Evolutionary conservation across 1,140 invertebrate species (phyloP), one percentile per base, ranked within the genome.

Genomic region (Hyles euphorbiae): DNA sequence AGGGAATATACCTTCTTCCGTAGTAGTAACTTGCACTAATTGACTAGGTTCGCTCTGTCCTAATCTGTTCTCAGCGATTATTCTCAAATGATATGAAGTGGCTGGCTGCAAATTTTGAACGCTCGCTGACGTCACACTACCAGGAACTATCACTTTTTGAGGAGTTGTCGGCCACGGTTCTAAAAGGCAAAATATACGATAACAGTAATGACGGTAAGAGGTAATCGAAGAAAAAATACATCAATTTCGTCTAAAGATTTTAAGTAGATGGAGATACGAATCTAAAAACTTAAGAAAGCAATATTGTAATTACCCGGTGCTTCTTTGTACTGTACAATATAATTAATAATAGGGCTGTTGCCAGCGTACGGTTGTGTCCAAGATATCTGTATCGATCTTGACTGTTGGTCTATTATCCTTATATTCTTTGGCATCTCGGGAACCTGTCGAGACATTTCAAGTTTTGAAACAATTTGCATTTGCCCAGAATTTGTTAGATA

Each of bases 341-440:
- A 98, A 74, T 94, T 94, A 45, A 94, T 94, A 49, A 98, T 95
- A 5, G 95, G 94, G 84, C 95, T 96, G 64, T 98, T 97, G 34
- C 96, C 96, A 63, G 96, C 94, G 76, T 96, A 96, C 2, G 95
- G 93, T 82, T 95, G 90, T 58, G 93, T 95, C 96, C 96, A 98
- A 3, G 94, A 94, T 59, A 98, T 90, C 70, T 95, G 94, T 53
- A 97, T 92, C 34, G 92, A 92, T 74, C 95, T 84, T 66, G 95
- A 94, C 79, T 95, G 90, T 75, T 95, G 94, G 58, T 96, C 95
- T 60, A 94, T 93, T n/a, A 97, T 94, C 63, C 94, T 91, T 49
- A 97, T 92, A 78, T 96, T 96, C 75, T 94, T 93, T 9, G 96
- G 96, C 72, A 95, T 93, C 83, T 97, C 96, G 3, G 96, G 96